Percentiles rank a stretch among this genome's conserved stretches.
Conservation (phyloP, 2,797 vertebrate species). For the Monodelphis domestica region DNA sequence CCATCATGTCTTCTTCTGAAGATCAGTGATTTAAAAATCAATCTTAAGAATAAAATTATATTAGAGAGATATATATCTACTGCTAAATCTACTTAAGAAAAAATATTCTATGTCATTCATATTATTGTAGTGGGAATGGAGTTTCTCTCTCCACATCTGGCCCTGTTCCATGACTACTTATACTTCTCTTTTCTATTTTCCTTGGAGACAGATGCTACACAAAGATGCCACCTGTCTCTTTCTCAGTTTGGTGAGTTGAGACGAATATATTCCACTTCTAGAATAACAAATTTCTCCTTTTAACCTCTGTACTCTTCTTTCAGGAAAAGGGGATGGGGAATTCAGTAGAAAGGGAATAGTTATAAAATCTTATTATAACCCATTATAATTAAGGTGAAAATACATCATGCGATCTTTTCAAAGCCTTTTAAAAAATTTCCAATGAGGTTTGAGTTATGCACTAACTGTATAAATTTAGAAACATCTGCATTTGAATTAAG, state of each 20-base stretch:
- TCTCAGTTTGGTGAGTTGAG: constrained; percentile 17
- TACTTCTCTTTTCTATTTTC: constrained; percentile 44
- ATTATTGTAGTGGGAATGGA: neutral
- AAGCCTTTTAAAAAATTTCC: constrained; percentile 42
- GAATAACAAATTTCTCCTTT: constrained; percentile 54
- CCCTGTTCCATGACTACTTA: neutral
- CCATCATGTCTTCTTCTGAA: neutral
- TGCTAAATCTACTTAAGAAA: constrained; percentile 15
- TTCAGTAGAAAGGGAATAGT: constrained; percentile 34
- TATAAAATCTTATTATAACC: constrained; percentile 43
- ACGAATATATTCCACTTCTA: constrained; percentile 20
- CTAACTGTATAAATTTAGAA: constrained; percentile 39
- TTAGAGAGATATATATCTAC: constrained; percentile 14
- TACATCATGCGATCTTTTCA: constrained; percentile 38
- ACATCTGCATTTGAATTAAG: constrained; percentile 55
- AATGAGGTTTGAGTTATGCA: constrained; percentile 10
- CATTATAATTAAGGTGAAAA: constrained; percentile 18
- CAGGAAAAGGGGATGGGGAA: constrained; percentile 22
- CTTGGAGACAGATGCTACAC: neutral
- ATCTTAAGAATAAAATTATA: neutral
- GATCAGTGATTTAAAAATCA: neutral
- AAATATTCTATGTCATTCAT: neutral
- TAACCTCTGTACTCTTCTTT: constrained; percentile 50
- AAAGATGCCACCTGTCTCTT: constrained; percentile 24
- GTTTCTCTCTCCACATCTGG: neutral